Evolutionary conservation across 2,797 vertebrate species (phyloP).

Genomic region (Nyctibius grandis): DNA sequence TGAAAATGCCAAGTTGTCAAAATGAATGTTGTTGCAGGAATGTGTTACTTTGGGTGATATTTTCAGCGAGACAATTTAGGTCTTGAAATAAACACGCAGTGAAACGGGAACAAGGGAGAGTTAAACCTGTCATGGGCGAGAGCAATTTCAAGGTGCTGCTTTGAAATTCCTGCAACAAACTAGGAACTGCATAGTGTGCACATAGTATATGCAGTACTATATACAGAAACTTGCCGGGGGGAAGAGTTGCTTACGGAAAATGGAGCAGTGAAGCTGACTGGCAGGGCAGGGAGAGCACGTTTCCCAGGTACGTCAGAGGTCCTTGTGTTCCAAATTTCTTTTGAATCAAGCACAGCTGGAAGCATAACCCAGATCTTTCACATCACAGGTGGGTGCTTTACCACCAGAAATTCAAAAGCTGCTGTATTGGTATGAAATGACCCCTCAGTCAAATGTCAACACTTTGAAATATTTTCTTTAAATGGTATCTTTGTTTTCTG

Average conservation of each 20-base stretch:
- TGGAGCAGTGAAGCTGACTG: neutral
- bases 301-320: neutral
- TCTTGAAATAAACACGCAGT: neutral
- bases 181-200: accelerated
- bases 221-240: neutral
- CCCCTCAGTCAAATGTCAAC: neutral
- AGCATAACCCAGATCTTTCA: neutral
- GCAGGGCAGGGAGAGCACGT: neutral
- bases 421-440: neutral
- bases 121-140: neutral
- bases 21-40: neutral
- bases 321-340: neutral
- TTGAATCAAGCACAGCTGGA: constrained; percentile 5
- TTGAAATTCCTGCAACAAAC: neutral
- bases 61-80: neutral
- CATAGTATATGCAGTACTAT: accelerated
- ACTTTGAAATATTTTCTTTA: constrained; percentile 11
- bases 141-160: neutral
- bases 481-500: neutral
- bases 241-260: neutral
- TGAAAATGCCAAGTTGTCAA: neutral
- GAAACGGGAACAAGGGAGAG: neutral
- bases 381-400: accelerated
- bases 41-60: neutral
- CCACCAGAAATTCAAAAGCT: neutral